Base-by-base conservation (phyloP, 2,113 vertebrate species). In the Percopsis transmontana region DNA sequence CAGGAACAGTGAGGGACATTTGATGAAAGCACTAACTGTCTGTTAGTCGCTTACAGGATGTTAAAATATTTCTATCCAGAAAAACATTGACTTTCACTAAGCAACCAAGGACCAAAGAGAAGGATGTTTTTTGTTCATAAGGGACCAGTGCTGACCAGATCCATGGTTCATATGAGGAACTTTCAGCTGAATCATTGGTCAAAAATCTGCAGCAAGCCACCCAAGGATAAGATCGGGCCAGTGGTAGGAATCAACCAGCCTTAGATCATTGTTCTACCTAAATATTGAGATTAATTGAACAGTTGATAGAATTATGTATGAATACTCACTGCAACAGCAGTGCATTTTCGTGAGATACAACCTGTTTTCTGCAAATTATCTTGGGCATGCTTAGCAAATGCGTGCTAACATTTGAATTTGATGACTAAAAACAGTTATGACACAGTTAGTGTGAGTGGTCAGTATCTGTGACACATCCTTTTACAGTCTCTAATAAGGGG, bases 181-280 rank as follows among this genome's bases (percentile, higher is more conserved):
- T 33, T 76, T 59, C 69, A 74, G 47, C 78, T 71, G 53, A 62
- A 68, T 51, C 72, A 81, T 19, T 76, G 62, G 21, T 76, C 81
- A 71, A 80, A 59, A 52, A 77, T 93, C 72, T 84, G 80, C 77
- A 91, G 87, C 82, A 93, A 89, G 39, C 90, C 93, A 2, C 79
- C 91, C 0, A 78, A 93, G 72, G 84, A 84, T 7, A 90, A 86
- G 61, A 89, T 92, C 15, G 91, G 92, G 39, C 77, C 86, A 16
- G 9, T 81, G 89, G 94, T 94, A 87, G 85, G 93, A 89, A 75
- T 2, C 67, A 12, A 55, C 20, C 44, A 18, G 70, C 15, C 66
- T 61, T 73, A 14, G 50, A 8, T 60, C 20, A 11, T 61, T 16
- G 15, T 48, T 54, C 33, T 0, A 55, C 27, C 27, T 33, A 7